phyloP scores from a whole-genome alignment of 2,888 invertebrate species.

The Agapostemon virescens region DNA sequence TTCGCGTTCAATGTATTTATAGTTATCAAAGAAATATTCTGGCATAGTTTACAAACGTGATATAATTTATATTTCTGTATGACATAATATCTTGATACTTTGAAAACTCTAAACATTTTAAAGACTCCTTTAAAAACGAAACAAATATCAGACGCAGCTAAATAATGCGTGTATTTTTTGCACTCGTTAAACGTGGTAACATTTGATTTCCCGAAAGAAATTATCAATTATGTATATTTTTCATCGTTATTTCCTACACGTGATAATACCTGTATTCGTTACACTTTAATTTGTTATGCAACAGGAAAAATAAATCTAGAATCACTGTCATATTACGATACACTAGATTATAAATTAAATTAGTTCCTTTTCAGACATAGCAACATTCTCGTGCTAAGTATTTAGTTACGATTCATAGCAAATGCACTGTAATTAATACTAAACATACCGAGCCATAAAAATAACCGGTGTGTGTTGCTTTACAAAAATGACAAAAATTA shows the following conservation, averaged over 20 bases:
- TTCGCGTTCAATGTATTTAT: not conserved
- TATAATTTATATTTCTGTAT: not conserved
- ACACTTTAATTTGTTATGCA: not conserved
- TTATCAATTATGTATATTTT: not conserved
- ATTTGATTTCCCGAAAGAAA: not conserved
- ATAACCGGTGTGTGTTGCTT: no score
- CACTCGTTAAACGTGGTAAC: not conserved
- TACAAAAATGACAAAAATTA: no score
- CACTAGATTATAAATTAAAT: no score
- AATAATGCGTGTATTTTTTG: not conserved
- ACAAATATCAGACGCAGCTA: not conserved
- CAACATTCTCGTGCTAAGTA: no score
- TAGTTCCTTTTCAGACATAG: no score
- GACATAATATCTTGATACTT: not conserved
- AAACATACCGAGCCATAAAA: no score
- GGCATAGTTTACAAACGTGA: not conserved
- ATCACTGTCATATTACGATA: not conserved
- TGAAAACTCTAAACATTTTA: not conserved
- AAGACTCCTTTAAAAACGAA: not conserved
- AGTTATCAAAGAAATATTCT: not conserved
- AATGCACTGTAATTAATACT: no score
- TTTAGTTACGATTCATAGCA: no score
- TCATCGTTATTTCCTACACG: not conserved
- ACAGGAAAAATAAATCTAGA: not conserved
- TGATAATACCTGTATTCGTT: not conserved